These are phyloP conservation scores for Pelvicachromis taeniatus DNA, from an alignment of 2,113 vertebrate genomes.

Conservation along the genomic window DNA sequence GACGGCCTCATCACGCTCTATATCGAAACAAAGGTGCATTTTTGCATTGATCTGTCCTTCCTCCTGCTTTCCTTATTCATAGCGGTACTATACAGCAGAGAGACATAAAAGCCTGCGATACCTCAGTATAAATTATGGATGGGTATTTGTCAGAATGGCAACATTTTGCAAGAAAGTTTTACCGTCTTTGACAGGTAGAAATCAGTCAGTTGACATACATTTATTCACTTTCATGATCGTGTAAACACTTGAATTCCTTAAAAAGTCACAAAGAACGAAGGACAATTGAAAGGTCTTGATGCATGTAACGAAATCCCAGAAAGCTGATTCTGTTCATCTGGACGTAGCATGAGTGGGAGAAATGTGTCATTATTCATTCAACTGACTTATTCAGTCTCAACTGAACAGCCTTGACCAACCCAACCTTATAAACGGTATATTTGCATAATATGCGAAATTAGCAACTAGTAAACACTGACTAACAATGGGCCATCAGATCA, in stretches of 20 bases:
- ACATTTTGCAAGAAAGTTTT: neutral
- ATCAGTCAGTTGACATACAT: neutral
- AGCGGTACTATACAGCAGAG: neutral
- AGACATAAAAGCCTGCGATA: neutral
- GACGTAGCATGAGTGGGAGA: neutral
- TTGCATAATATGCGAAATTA: neutral
- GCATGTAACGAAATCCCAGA: neutral
- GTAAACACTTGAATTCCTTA: neutral
- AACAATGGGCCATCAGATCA: neutral
- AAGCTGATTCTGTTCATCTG: neutral
- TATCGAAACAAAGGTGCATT: conserved; percentile 86
- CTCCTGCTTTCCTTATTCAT: neutral
- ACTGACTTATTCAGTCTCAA: neutral
- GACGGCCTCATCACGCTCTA: conserved; percentile 97
- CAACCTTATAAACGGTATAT: neutral
- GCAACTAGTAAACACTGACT: neutral
- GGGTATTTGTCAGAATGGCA: neutral
- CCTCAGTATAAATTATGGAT: neutral
- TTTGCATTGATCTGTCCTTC: conserved; percentile 39
- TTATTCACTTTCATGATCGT: neutral
- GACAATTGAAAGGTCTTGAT: neutral
- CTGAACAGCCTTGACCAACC: neutral
- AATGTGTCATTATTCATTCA: neutral
- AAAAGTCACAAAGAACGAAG: neutral
- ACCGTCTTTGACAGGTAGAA: neutral